Evolutionary conservation across 2,797 vertebrate species (phyloP).

Genomic region (Rhynchotus rufescens): DNA sequence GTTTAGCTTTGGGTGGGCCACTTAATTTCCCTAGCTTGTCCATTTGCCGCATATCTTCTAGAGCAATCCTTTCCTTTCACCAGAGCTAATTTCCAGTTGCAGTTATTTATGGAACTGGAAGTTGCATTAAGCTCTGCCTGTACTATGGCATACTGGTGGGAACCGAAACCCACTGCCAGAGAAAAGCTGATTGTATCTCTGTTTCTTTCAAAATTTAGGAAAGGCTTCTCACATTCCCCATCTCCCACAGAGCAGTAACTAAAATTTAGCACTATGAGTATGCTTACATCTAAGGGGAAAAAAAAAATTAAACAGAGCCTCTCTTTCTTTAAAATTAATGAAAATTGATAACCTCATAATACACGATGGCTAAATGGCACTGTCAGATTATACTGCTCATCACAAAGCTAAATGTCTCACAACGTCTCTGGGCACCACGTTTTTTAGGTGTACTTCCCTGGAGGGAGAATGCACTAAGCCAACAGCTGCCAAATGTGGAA

Average conservation of each 20-base stretch:
- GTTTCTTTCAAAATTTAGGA: not conserved
- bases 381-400: not conserved
- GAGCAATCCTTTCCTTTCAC: not conserved
- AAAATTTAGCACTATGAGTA: not conserved
- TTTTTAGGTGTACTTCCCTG: not conserved
- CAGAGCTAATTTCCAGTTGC: not conserved
- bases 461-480: not conserved
- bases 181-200: not conserved
- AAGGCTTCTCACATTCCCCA: not conserved
- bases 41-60: not conserved
- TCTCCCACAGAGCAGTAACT: not conserved
- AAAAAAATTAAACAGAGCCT: not conserved
- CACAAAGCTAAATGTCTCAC: not conserved
- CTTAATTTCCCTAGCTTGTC: not conserved
- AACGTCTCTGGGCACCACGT: not conserved
- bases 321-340: not conserved
- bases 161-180: not conserved
- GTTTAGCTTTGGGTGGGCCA: not conserved
- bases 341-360: not conserved
- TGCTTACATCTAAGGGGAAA: not conserved
- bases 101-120: not conserved
- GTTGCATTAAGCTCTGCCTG: not conserved
- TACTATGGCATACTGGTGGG: not conserved
- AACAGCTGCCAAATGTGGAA: constrained; percentile 26
- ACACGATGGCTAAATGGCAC: not conserved